These are phyloP conservation scores for Scaptomyza parva DNA, from an alignment of 2,888 invertebrate genomes.

Conservation along the genomic window DNA sequence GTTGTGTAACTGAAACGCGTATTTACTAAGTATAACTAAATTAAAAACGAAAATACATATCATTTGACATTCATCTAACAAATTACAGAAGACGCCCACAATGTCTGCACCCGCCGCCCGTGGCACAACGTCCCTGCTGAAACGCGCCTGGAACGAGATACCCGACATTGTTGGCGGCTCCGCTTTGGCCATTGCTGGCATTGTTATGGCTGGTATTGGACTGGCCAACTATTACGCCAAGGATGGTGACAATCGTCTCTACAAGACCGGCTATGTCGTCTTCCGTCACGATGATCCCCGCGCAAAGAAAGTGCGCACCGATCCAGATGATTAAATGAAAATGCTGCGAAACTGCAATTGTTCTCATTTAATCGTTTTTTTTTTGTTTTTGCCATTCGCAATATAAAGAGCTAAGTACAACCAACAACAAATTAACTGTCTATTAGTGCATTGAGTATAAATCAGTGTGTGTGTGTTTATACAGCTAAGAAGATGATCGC, in stretches of 20 bases:
- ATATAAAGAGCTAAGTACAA: slow-evolving; percentile 63
- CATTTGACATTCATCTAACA: not conserved
- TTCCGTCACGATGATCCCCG: slow-evolving; percentile 89
- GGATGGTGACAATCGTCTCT: slow-evolving; percentile 89
- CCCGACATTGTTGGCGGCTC: slow-evolving; percentile 89
- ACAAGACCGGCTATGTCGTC: slow-evolving; percentile 88
- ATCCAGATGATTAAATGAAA: slow-evolving; percentile 80
- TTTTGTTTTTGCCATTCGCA: slow-evolving; percentile 28
- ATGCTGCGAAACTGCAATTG: slow-evolving; percentile 25
- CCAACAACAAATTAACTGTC: slow-evolving; percentile 15
- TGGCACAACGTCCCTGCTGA: slow-evolving; percentile 78
- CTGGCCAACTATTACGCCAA: slow-evolving; percentile 86
- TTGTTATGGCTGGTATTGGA: slow-evolving; percentile 86
- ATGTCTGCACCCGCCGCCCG: slow-evolving; percentile 81
- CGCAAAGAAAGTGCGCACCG: slow-evolving; percentile 86
- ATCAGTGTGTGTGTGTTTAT: not conserved
- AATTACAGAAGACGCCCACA: slow-evolving; percentile 29
- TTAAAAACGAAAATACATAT: not conserved
- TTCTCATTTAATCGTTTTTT: slow-evolving; percentile 30
- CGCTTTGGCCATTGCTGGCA: slow-evolving; percentile 87
- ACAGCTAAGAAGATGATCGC: slow-evolving; percentile 6
- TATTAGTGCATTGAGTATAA: not conserved
- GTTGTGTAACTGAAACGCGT: slow-evolving; percentile 68
- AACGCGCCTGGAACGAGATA: slow-evolving; percentile 88
- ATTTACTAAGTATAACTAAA: slow-evolving; percentile 57